Percentiles rank a stretch among this genome's conserved stretches.
phyloP scores from a whole-genome alignment of 2,888 invertebrate species.

The Alviniconcha strummeri region DNA sequence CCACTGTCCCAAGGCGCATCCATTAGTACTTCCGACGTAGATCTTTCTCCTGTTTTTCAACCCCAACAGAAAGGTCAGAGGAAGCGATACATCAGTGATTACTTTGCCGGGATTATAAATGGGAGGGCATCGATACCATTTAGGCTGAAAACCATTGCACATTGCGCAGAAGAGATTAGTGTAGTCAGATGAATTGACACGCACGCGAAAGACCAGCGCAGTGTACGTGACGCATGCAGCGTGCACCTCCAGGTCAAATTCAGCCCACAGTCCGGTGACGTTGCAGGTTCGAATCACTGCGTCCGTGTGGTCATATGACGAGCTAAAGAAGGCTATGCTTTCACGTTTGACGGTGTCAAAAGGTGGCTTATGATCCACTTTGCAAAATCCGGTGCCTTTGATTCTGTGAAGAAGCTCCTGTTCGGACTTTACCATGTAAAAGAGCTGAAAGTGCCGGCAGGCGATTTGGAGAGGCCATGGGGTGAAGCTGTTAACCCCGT shows the following conservation, averaged over 20 bases:
- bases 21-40: background rate
- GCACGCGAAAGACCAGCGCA: background rate
- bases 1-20: background rate
- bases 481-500: background rate
- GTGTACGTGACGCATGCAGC: background rate
- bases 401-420: background rate
- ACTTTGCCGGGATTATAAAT: background rate
- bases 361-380: background rate
- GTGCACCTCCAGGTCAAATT: background rate
- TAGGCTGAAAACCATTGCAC: background rate
- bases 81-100: background rate
- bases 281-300: background rate
- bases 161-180: slow-evolving; percentile 2
- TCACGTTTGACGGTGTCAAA: background rate
- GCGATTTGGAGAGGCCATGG: background rate
- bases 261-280: background rate
- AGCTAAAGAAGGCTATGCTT: background rate
- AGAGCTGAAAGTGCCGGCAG: background rate
- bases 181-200: background rate
- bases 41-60: background rate
- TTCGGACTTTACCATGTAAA: background rate
- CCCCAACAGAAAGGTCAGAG: background rate
- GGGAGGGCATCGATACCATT: background rate
- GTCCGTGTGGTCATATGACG: background rate
- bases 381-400: background rate